A percentile compares a stretch with the other conserved stretches of the same genome.
Conservation (phyloP, 1,140 invertebrate genomes). For the Drosophila arawakana region DNA sequence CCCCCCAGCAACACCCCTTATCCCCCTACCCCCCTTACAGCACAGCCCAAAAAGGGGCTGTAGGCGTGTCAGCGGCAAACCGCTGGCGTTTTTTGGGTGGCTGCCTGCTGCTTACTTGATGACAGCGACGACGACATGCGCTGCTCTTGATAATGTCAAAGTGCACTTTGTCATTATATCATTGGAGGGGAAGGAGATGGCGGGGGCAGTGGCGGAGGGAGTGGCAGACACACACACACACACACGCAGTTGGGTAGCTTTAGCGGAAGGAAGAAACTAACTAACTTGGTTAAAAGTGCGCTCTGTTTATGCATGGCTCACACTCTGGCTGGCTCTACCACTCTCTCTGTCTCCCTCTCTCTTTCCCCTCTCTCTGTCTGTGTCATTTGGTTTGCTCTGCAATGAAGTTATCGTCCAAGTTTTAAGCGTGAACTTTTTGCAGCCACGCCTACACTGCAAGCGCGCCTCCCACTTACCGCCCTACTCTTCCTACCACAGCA, state of each 20-base stretch:
- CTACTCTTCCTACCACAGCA: neutral
- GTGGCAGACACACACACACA: slow-evolving; percentile 13
- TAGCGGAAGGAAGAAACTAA: slow-evolving; percentile 78
- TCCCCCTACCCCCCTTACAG: neutral
- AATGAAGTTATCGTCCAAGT: slow-evolving; percentile 80
- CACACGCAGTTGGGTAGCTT: slow-evolving; percentile 8
- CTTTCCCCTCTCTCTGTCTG: neutral
- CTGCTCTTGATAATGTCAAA: slow-evolving; percentile 69
- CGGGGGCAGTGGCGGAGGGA: no score
- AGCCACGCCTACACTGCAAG: slow-evolving; percentile 36
- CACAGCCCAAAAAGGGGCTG: neutral
- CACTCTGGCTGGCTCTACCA: neutral
- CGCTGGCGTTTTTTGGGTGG: slow-evolving; percentile 10
- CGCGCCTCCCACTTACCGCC: neutral
- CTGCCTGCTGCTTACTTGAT: slow-evolving; percentile 38
- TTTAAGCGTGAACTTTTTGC: slow-evolving; percentile 78
- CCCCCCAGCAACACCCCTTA: no score
- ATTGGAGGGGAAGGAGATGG: slow-evolving; percentile 6
- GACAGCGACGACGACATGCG: slow-evolving; percentile 52
- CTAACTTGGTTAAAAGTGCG: slow-evolving; percentile 76
- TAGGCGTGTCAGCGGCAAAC: neutral
- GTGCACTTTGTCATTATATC: slow-evolving; percentile 78
- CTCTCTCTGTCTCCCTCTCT: neutral
- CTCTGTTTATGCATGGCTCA: slow-evolving; percentile 49
- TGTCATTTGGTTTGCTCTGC: slow-evolving; percentile 42